Conservation (phyloP, 2,797 vertebrate genomes). For the Lophius americanus region DNA sequence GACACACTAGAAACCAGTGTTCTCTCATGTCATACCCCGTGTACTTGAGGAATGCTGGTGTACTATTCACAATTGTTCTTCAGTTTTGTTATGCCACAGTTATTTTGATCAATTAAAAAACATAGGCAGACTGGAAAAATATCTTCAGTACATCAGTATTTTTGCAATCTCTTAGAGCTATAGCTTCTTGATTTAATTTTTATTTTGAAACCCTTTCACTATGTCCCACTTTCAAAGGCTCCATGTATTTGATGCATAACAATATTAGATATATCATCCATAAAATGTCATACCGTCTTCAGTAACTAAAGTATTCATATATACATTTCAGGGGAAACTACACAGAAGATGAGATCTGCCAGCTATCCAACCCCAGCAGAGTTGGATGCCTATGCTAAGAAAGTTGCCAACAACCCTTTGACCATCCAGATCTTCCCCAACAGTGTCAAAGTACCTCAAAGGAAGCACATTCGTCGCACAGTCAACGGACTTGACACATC, state of each 20-base stretch:
- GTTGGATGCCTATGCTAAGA: constrained; percentile 97
- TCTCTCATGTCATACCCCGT: too few relatives aligned
- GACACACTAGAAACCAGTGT: too few relatives aligned
- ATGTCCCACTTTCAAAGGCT: not conserved
- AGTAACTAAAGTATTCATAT: not conserved
- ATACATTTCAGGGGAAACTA: constrained; percentile 80
- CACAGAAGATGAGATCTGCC: constrained; percentile 90
- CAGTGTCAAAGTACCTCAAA: constrained; percentile 96
- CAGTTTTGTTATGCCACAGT: too few relatives aligned
- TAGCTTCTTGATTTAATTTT: too few relatives aligned
- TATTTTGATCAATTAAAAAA: too few relatives aligned
- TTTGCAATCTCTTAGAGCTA: too few relatives aligned
- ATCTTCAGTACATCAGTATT: too few relatives aligned
- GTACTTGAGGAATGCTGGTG: too few relatives aligned
- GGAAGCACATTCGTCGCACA: constrained; percentile 96
- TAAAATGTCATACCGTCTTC: not conserved
- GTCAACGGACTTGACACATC: constrained; percentile 97
- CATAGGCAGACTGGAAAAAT: too few relatives aligned
- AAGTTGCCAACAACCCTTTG: constrained; percentile 94
- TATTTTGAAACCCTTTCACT: not conserved
- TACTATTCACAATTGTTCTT: too few relatives aligned
- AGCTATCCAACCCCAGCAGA: constrained; percentile 95
- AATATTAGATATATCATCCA: not conserved
- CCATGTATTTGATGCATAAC: not conserved
- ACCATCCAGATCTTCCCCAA: constrained; percentile 98